Base-by-base conservation (phyloP, 2,797 vertebrate species). In the Oreortyx pictus region DNA sequence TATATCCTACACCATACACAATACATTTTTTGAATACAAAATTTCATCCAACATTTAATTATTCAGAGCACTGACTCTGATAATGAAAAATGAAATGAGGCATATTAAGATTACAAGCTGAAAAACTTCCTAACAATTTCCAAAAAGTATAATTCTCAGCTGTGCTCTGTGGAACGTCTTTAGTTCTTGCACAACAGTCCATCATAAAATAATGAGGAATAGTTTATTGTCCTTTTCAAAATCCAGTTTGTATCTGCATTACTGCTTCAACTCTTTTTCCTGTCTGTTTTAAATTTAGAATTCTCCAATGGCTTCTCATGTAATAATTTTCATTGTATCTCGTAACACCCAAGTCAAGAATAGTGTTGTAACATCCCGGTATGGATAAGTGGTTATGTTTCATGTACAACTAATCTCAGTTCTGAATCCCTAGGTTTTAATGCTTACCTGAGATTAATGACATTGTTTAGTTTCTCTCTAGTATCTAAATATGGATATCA, bases 51-150 rank as follows among this genome's bases (percentile, higher is more conserved):
- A 54, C 74, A 87, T 90, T 92, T 74, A 91, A 87, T 93, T 92
- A 80, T 75, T 93, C 86, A 90, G 94, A 85, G 33, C 61, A 75
- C 77, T 91, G 83, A 91, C 61, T 91, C 71, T 82, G 86, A 66
- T 94, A 86, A 91, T 82, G 68, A 93, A 93, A 95, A 91, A 93
- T 88, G 57, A 95, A 95, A 88, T 71, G 15, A 2, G 41, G 47
- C 57, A 67, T 89, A 85, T 85, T 87, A 93, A 82, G 75, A 82
- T 73, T 70, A 71, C n/a, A 81, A 84, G 61, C 27, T 44, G 25
- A 91, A 92, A 80, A 18, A 68, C 29, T 88, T 75, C 35, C n/a
- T 74, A 72, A 76, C 61, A 72, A 65, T 85, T 90, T 74, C 66
- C 87, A 89, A 71, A 91, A 90, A 61, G 12, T 70, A 14, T 67